These are phyloP conservation scores for Stenichneumon culpator DNA, from an alignment of 2,888 invertebrate genomes.

Conservation along the genomic window DNA sequence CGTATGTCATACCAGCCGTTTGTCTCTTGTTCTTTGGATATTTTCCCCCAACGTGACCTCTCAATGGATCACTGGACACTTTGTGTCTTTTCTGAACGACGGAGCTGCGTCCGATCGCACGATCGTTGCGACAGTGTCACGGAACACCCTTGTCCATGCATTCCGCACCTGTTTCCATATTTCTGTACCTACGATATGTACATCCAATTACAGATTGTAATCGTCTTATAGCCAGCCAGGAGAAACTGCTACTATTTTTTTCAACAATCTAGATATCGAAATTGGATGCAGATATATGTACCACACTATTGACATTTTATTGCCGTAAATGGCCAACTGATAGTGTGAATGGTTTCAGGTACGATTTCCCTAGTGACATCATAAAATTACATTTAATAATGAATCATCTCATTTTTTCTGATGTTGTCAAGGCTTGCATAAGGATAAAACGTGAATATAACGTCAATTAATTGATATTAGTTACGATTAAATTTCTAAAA, in stretches of 20 bases:
- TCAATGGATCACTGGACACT: constrained; percentile 46
- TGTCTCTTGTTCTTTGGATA: constrained; percentile 9
- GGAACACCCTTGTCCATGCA: background rate
- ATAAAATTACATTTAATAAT: background rate
- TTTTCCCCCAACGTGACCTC: constrained; percentile 26
- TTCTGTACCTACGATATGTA: background rate
- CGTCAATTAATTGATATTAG: too few relatives aligned
- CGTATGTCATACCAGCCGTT: constrained; percentile 46
- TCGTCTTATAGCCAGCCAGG: background rate
- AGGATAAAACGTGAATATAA: too few relatives aligned
- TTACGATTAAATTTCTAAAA: too few relatives aligned
- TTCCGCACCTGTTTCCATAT: background rate
- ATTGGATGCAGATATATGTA: background rate
- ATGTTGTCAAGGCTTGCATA: background rate
- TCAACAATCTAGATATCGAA: background rate
- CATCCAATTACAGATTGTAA: background rate
- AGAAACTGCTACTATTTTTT: background rate
- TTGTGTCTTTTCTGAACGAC: background rate
- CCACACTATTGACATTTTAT: background rate
- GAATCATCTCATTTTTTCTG: background rate
- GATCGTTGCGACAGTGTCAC: background rate
- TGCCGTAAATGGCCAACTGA: background rate
- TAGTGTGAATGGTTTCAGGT: background rate
- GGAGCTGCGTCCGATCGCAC: constrained; percentile 8
- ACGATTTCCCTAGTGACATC: background rate